Conservation (phyloP, 2,888 invertebrate genomes). For the Oscheius onirici region DNA sequence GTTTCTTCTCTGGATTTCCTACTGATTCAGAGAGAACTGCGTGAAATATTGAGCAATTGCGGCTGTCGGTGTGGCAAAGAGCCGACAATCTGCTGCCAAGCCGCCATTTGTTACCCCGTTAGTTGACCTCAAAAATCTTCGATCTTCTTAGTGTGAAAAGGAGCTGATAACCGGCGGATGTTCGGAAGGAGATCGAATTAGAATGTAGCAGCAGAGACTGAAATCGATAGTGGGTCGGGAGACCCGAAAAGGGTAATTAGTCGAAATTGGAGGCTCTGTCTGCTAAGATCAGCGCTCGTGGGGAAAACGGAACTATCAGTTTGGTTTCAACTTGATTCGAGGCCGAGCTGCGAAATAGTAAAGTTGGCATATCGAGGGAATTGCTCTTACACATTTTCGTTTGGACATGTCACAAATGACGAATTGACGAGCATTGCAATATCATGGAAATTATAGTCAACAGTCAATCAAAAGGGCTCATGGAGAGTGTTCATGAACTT, state of each 20-base stretch:
- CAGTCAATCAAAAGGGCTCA: too few relatives aligned
- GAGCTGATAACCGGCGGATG: neutral
- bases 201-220: constrained; percentile 14
- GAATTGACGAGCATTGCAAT: too few relatives aligned
- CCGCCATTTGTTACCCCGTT: neutral
- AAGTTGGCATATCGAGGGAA: neutral
- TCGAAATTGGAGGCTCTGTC: constrained; percentile 14
- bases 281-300: neutral
- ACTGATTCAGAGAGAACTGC: neutral
- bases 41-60: constrained; percentile 2
- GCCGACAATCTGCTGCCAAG: neutral
- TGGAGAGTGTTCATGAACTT: neutral
- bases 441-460: too few relatives aligned
- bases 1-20: neutral
- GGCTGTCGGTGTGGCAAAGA: constrained; percentile 1
- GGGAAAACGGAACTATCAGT: neutral
- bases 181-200: neutral
- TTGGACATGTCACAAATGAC: too few relatives aligned
- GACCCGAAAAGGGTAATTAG: constrained; percentile 30
- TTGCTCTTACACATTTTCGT: too few relatives aligned
- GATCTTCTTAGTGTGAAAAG: neutral
- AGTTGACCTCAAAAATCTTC: neutral
- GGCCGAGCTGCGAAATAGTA: neutral
- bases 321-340: neutral
- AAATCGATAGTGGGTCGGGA: constrained; percentile 20